Conservation (phyloP, 2,888 invertebrate species). For the Drosophila rubida region DNA sequence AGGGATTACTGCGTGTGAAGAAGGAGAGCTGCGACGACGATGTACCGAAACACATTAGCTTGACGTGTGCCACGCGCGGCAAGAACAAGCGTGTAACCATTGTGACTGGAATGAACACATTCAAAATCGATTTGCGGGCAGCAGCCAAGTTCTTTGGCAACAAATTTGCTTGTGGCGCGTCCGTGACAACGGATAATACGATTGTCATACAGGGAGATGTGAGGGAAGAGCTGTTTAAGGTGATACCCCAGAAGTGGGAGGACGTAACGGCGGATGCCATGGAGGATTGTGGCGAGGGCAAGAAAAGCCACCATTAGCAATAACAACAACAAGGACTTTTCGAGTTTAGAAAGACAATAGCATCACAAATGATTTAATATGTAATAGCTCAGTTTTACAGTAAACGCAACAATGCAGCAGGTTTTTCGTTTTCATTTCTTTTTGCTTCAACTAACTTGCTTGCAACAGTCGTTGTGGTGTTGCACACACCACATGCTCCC, state of each 20-base stretch:
- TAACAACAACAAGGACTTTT: conserved; percentile 3
- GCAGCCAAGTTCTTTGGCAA: conserved; percentile 51
- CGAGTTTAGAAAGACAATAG: conserved; percentile 36
- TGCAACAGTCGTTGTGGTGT: conserved; percentile 52
- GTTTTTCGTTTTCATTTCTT: conserved; percentile 11
- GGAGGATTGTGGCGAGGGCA: conserved; percentile 35
- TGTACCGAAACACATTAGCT: conserved; percentile 21
- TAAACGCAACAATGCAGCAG: conserved; percentile 48
- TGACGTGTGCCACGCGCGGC: conserved; percentile 42
- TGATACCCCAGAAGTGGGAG: conserved; percentile 48
- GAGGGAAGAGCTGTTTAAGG: conserved; percentile 34
- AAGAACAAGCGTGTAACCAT: conserved; percentile 52
- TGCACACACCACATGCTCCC: conserved; percentile 25
- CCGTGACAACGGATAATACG: conserved; percentile 37
- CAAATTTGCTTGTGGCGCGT: conserved; percentile 48
- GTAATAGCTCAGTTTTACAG: conserved; percentile 61
- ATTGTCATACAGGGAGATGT: conserved; percentile 53
- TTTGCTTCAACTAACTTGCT: conserved; percentile 50
- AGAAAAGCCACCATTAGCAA: conserved; percentile 11
- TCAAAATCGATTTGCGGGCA: conserved; percentile 45
- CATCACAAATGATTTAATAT: conserved; percentile 58
- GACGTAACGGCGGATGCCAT: conserved; percentile 23
- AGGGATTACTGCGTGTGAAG: conserved; percentile 34
- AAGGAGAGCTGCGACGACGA: conserved; percentile 28
- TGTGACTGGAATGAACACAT: conserved; percentile 35